These are phyloP conservation scores for Sialis fuliginosa DNA, from an alignment of 2,888 invertebrate species.

Conservation along the genomic window DNA sequence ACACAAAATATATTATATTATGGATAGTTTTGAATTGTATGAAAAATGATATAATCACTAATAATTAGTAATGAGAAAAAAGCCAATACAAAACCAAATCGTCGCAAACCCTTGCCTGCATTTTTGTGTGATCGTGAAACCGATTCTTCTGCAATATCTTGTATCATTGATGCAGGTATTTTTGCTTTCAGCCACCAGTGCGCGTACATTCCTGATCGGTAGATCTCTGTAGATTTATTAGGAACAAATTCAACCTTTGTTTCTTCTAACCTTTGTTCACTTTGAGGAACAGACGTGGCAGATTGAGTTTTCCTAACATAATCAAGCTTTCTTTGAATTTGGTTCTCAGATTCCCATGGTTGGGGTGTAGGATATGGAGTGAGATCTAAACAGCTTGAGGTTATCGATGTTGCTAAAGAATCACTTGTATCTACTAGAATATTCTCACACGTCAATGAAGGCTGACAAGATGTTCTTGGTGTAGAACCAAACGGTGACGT, in stretches of 20 bases:
- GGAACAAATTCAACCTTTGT: conserved; percentile 9
- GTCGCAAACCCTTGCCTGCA: conserved; percentile 24
- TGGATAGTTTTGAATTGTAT: background rate
- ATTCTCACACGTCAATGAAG: conserved; percentile 37
- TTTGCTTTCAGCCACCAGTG: conserved; percentile 89
- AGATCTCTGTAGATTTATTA: conserved; percentile 34
- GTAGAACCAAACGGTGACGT: conserved; percentile 58
- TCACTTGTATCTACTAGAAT: conserved; percentile 31
- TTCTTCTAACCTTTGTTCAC: conserved; percentile 16
- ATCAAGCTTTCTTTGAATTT: conserved; percentile 31
- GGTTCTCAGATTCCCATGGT: conserved; percentile 25
- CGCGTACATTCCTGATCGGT: conserved; percentile 71
- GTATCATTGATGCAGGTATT: conserved; percentile 43
- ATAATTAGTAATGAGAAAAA: too few relatives aligned
- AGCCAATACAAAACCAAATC: too few relatives aligned
- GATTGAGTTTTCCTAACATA: conserved; percentile 12
- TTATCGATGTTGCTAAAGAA: conserved; percentile 32
- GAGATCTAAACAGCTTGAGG: conserved; percentile 27
- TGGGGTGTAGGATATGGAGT: conserved; percentile 24
- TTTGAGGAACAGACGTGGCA: conserved; percentile 21
- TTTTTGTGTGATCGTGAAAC: conserved; percentile 11
- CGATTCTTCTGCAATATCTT: conserved; percentile 20
- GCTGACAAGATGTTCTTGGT: conserved; percentile 44
- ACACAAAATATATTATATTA: background rate
- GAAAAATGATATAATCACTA: too few relatives aligned